phyloP scores from a whole-genome alignment of 2,888 invertebrate species.

The Resseliella maxima region DNA sequence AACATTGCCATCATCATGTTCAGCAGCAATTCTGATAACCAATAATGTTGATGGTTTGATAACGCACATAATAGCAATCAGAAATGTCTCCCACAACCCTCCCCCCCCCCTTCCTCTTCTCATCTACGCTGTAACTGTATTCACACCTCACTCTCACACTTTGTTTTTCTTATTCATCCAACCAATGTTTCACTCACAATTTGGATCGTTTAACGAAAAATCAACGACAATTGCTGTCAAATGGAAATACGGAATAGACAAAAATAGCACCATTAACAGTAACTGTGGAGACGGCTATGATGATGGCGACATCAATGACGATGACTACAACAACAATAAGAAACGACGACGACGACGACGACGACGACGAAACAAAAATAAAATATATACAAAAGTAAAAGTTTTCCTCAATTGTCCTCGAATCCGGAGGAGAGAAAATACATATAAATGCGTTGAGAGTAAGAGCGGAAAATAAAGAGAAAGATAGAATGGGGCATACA shows the following conservation, averaged over 20 bases:
- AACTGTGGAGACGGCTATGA: background rate
- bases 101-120: too few relatives aligned
- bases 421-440: background rate
- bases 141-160: background rate
- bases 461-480: background rate
- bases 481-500: background rate
- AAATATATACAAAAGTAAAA: background rate
- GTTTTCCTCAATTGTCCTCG: conserved; percentile 4
- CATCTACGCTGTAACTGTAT: background rate
- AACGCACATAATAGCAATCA: conserved; percentile 41
- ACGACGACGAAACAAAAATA: background rate
- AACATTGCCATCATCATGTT: conserved; percentile 44
- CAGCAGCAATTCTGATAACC: conserved; percentile 6
- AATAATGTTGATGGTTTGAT: conserved; percentile 46
- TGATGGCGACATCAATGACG: background rate
- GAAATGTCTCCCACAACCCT: background rate
- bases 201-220: conserved; percentile 3
- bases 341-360: too few relatives aligned
- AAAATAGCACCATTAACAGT: background rate
- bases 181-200: background rate
- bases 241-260: conserved; percentile 1
- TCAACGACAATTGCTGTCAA: conserved; percentile 34
- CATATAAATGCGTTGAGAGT: background rate
- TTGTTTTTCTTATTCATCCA: background rate
- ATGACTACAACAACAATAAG: too few relatives aligned